phyloP scores from a whole-genome alignment of 53 echinoderm and acorn worm species.

The Arbacia lixula region DNA sequence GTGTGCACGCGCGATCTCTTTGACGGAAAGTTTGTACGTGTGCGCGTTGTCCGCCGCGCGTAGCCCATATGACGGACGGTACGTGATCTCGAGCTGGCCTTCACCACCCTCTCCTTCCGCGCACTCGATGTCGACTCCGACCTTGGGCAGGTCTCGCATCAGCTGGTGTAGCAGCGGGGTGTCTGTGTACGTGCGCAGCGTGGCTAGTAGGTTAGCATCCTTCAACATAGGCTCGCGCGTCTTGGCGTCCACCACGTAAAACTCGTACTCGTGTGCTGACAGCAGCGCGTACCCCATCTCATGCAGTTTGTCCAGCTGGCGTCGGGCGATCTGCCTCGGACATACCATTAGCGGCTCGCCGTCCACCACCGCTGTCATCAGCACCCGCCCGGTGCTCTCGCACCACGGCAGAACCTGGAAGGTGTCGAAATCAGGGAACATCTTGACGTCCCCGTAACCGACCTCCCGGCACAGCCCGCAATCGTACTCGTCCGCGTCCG shows the following conservation, averaged over 20 bases:
- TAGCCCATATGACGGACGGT: constrained; percentile 63
- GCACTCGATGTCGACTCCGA: constrained; percentile 69
- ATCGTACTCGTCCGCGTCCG: constrained; percentile 56
- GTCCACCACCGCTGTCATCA: constrained; percentile 54
- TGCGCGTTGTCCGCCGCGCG: constrained; percentile 66
- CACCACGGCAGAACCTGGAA: constrained; percentile 85
- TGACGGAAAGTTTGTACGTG: constrained; percentile 70
- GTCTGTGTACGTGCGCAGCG: constrained; percentile 51
- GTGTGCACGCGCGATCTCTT: constrained; percentile 61
- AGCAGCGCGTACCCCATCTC: constrained; percentile 79
- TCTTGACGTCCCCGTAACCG: constrained; percentile 58
- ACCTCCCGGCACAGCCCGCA: constrained; percentile 63
- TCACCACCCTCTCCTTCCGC: constrained; percentile 65
- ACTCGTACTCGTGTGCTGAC: constrained; percentile 95
- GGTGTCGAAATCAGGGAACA: constrained; percentile 65
- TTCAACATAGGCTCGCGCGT: constrained; percentile 64
- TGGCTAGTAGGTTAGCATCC: constrained; percentile 64
- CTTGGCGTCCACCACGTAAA: constrained; percentile 75
- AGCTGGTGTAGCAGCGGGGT: constrained; percentile 61
- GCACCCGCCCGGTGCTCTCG: constrained; percentile 76
- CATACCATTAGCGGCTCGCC: constrained; percentile 64
- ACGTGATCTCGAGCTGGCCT: constrained; percentile 67
- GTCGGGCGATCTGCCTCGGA: constrained; percentile 79
- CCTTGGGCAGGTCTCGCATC: constrained; percentile 59
- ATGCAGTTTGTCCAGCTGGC: constrained; percentile 70